Evolutionary conservation across 2,888 invertebrate genomes (phyloP).

Genomic region (Trichopoda pennipes): DNA sequence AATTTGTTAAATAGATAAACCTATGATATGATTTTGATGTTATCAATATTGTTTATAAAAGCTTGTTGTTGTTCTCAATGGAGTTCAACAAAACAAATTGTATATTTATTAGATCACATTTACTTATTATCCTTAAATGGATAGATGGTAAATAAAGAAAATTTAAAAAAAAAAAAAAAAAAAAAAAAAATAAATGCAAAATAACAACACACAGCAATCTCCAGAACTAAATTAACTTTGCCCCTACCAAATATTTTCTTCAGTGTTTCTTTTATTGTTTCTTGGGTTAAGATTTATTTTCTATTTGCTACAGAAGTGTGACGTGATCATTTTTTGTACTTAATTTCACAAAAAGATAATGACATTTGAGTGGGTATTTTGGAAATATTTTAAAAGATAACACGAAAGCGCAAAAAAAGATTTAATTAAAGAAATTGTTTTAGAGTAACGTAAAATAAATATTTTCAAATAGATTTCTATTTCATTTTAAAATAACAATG

Average conservation of each 20-base stretch:
- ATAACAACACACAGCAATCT: too few relatives aligned
- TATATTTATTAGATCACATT: too few relatives aligned
- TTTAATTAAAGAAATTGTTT: constrained; percentile 3
- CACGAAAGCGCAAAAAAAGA: constrained; percentile 8
- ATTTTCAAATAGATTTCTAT: neutral
- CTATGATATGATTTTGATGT: too few relatives aligned
- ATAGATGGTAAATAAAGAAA: too few relatives aligned
- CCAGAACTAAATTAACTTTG: neutral
- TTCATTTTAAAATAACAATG: too few relatives aligned
- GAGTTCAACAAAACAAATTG: too few relatives aligned
- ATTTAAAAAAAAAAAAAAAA: too few relatives aligned
- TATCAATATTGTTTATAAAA: too few relatives aligned
- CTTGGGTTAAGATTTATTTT: constrained; percentile 50
- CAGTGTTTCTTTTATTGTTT: constrained; percentile 20
- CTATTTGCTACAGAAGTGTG: constrained; percentile 36
- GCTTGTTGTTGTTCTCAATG: too few relatives aligned
- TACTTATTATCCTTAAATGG: too few relatives aligned
- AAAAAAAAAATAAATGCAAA: too few relatives aligned
- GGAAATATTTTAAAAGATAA: constrained; percentile 34
- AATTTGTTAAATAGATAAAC: too few relatives aligned
- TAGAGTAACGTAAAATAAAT: neutral
- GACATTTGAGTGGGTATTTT: constrained; percentile 64
- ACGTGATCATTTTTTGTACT: constrained; percentile 50
- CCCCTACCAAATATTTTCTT: constrained; percentile 38
- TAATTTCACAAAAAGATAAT: constrained; percentile 41